Base-by-base conservation (phyloP, 23 tunicate species). In the Oikopleura dioica region DNA sequence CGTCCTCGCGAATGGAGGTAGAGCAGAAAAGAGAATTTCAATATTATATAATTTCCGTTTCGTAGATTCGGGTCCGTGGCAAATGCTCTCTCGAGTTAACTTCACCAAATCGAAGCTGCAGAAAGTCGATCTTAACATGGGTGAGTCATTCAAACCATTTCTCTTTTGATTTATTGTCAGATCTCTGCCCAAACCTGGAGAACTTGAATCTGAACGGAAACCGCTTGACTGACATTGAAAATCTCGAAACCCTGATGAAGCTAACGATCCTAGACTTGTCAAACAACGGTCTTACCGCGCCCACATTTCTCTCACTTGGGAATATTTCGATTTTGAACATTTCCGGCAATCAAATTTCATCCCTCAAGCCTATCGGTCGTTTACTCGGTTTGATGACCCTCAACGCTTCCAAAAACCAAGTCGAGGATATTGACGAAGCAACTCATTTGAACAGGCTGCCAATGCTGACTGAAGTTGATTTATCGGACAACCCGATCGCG, bases 281-380 rank as follows among this genome's bases (percentile, higher is more conserved):
- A 63, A 63, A 24, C 33, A 63, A 12, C 2, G 72, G 26, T 28
- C 30, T 12, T 63, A 28, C 72, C 72, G 72, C 26, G 30, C 16
- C 16, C 4, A 28, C 33, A 12, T 44, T 44, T 63, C 26, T 24
- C 72, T 31, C 16, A 63, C 2, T 63, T 63, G 2, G 72, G 33
- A 63, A 63, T 63, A 63, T 63, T 63, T 63, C 72, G 33, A 63
- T 63, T 63, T 63, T 16, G 26, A 63, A 63, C 26, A 2, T 63
- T 24, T 23, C 72, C 33, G 72, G 26, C 33, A 63, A 63, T 31
- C 30, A 63, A 24, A 63, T 63, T 63, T 24, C 72, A 28, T 2
- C 2, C 30, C 26, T 63, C 16, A 63, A 63, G 33, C 72, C 72
- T 28, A 2, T 63, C 5, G 33, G 32, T 2, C 32, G 72, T 31